These are phyloP conservation scores for Lophura nycthemera DNA, from an alignment of 2,113 vertebrate species.

Conservation along the genomic window DNA sequence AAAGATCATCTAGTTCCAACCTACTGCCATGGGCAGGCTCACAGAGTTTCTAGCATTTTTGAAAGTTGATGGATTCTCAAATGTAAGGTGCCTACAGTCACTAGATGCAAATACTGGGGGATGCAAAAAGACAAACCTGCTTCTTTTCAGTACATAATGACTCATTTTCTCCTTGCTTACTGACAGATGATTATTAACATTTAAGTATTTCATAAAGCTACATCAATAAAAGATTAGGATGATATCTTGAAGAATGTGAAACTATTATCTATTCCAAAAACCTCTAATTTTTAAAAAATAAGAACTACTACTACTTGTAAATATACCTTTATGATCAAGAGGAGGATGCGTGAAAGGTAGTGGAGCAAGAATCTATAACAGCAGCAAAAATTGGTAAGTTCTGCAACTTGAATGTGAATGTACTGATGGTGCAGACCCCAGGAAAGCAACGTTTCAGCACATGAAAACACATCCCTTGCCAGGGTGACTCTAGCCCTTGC, in stretches of 20 bases:
- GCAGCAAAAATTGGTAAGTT: accelerated
- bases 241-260: neutral
- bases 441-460: neutral
- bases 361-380: accelerated
- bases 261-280: neutral
- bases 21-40: neutral
- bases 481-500: neutral
- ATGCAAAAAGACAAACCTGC: neutral
- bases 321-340: neutral
- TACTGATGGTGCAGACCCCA: neutral
- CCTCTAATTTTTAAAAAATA: neutral
- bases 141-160: neutral
- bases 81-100: neutral
- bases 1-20: neutral
- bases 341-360: neutral
- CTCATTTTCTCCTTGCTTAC: neutral
- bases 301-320: neutral
- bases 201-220: neutral
- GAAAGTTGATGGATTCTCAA: neutral
- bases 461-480: neutral
- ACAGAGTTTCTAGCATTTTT: neutral
- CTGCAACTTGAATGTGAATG: neutral
- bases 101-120: neutral
- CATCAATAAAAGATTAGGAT: neutral
- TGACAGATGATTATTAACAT: neutral